Base-by-base conservation (phyloP, 2,888 invertebrate genomes). In the Atethmia centrago region DNA sequence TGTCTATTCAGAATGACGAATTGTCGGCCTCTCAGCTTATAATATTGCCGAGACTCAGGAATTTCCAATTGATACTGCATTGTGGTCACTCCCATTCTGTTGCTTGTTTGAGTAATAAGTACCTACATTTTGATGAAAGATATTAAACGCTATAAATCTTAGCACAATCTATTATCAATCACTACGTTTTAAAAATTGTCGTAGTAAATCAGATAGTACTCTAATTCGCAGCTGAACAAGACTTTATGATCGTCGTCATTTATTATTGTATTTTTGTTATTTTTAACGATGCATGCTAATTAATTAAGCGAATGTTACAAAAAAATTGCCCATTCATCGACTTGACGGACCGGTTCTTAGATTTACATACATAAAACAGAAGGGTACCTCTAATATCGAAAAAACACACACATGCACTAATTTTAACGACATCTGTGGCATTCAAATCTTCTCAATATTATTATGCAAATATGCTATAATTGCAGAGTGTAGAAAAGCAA, bases 1-100 rank as follows among this genome's bases (percentile, higher is more conserved):
- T 88, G 90, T 90, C 90, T 88, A 88, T 88, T 89, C 89, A 87
- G 78, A 90, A 92, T 93, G 91, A 92, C 89, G 90, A 90, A 93
- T 92, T 89, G 86, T 88, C 83, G 83, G 81, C 82, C 80, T 78
- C 73, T 64, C 79, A 69, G 74, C 72, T 72, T 86, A 85, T 88
- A 88, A 87, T 89, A 89, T 87, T 86, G 85, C 85, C 66, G 75
- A 77, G 81, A 76, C 79, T 87, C 82, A 86, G 91, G 91, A 91
- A 92, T 93, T 90, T 89, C 90, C 92, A 92, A 93, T 92, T 92
- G 91, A 90, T 92, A 91, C 91, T 88, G 90, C 90, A 90, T 88
- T 90, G 88, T 90, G 90, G 90, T 92, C 90, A 90, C 90, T 91
- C 90, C 90, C 89, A 89, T 88, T 89, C 88, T 82, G 82, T 85